A percentile compares a stretch with the other conserved stretches of the same genome.
Conservation (phyloP, 30 jellyfish, hydroid and myxozoan species). For the Phacellophora camtschatica region DNA sequence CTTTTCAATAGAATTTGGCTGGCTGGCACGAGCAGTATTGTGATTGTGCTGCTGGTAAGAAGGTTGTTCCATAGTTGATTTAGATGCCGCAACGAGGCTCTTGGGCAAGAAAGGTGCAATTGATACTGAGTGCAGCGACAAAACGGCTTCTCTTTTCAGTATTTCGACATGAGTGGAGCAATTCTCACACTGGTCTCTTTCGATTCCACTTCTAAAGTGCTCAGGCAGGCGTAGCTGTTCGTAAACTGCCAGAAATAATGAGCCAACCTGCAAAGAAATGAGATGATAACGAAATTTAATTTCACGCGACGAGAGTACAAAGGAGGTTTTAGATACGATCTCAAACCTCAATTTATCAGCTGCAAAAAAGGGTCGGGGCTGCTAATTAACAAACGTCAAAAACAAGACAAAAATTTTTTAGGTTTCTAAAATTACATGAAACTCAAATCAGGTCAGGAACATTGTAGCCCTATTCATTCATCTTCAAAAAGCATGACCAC, state of each 20-base stretch:
- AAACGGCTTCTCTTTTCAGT: conserved; percentile 75
- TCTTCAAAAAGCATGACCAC: no score
- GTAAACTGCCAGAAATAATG: conserved; percentile 72
- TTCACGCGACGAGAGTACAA: no score
- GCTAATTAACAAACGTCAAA: no score
- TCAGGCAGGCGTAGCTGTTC: conserved; percentile 81
- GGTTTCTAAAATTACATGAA: no score
- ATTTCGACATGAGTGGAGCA: conserved; percentile 86
- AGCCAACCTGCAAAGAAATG: conserved; percentile 66
- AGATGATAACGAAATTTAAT: background rate
- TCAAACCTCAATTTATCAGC: background rate
- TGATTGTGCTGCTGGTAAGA: background rate
- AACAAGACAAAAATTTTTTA: no score
- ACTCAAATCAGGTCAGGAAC: no score
- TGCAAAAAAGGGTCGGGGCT: background rate
- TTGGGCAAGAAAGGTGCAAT: conserved; percentile 80
- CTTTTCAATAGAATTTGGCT: background rate
- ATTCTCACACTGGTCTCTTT: conserved; percentile 79
- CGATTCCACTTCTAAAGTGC: conserved; percentile 57
- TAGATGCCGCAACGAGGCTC: conserved; percentile 36
- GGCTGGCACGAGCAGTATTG: background rate
- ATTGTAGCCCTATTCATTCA: no score
- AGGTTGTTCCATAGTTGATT: conserved; percentile 8
- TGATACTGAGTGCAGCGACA: conserved; percentile 66
- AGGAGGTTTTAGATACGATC: no score